Percentiles rank a stretch among this genome's conserved stretches.
These are phyloP conservation scores for Mohoua ochrocephala DNA, from an alignment of 2,113 vertebrate genomes.

Conservation along the genomic window DNA sequence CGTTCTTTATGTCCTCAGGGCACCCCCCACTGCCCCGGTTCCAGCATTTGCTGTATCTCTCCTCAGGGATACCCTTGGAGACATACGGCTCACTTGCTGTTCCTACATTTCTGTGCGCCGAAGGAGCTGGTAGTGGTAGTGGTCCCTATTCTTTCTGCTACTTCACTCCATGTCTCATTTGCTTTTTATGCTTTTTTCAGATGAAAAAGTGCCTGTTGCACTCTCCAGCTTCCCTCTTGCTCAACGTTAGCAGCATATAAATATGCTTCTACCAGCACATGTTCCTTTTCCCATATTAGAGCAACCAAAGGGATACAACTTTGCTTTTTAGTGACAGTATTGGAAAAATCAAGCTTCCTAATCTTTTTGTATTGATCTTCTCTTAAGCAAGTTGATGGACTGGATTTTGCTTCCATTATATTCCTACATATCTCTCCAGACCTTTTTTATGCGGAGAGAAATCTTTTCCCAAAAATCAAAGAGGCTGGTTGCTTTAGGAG, in stretches of 20 bases:
- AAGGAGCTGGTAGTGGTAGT: background rate
- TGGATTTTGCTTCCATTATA: background rate
- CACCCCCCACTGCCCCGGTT: background rate
- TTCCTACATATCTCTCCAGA: background rate
- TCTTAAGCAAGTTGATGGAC: background rate
- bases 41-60: background rate
- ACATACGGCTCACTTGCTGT: background rate
- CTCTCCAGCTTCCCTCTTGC: background rate
- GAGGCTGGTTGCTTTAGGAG: background rate
- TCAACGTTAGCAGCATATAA: background rate
- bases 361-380: background rate
- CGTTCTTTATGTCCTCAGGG: accelerated
- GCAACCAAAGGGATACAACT: background rate
- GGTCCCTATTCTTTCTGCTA: background rate
- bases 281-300: background rate
- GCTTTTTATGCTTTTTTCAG: background rate
- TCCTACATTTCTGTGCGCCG: background rate
- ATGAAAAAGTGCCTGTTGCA: background rate
- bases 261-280: background rate
- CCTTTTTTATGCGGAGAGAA: background rate
- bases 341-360: background rate
- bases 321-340: background rate
- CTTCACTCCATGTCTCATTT: background rate
- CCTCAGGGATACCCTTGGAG: background rate
- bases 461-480: background rate